Evolutionary conservation across 2,797 vertebrate species (phyloP).

Genomic region (Xiphophorus birchmanni): DNA sequence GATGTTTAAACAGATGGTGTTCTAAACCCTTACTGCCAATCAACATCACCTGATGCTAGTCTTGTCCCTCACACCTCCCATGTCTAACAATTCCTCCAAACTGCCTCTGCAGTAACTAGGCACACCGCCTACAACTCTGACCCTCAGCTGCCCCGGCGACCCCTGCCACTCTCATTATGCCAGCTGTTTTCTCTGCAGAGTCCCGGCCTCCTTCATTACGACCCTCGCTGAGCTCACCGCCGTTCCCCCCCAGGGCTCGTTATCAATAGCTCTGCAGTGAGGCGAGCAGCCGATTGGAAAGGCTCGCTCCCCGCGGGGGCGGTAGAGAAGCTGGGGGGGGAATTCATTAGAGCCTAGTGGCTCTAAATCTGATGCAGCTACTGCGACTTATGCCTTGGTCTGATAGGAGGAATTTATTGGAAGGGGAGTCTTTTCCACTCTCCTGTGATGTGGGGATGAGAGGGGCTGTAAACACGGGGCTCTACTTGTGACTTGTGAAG

Average conservation of each 20-base stretch:
- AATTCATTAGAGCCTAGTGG: slow-evolving; percentile 69
- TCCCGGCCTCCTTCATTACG: slow-evolving; percentile 63
- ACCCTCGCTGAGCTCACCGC: slow-evolving; percentile 25
- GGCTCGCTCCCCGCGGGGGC: slow-evolving; percentile 45
- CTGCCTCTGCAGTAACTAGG: slow-evolving; percentile 21
- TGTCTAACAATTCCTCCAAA: slow-evolving; percentile 3
- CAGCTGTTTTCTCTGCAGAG: slow-evolving; percentile 48
- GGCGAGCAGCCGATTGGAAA: slow-evolving; percentile 51
- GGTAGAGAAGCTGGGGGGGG: slow-evolving; percentile 9
- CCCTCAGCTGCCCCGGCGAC: slow-evolving; percentile 28
- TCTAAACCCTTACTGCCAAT: slow-evolving; percentile 27
- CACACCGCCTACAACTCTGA: slow-evolving; percentile 27
- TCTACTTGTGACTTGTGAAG: slow-evolving; percentile 35
- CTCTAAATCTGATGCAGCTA: slow-evolving; percentile 60
- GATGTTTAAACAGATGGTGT: slow-evolving; percentile 66
- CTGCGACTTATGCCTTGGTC: slow-evolving; percentile 53
- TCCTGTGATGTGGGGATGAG: slow-evolving; percentile 59
- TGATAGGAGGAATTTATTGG: slow-evolving; percentile 65
- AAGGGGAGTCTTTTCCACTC: slow-evolving; percentile 40
- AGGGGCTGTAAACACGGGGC: slow-evolving; percentile 60
- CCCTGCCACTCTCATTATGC: slow-evolving; percentile 61
- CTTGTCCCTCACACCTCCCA: neutral
- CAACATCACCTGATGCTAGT: slow-evolving; percentile 20
- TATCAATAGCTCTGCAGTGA: slow-evolving; percentile 65
- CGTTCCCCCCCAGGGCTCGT: slow-evolving; percentile 63